Evolutionary conservation across 2,797 vertebrate species (phyloP).

Genomic region (Eospalax fontanierii): DNA sequence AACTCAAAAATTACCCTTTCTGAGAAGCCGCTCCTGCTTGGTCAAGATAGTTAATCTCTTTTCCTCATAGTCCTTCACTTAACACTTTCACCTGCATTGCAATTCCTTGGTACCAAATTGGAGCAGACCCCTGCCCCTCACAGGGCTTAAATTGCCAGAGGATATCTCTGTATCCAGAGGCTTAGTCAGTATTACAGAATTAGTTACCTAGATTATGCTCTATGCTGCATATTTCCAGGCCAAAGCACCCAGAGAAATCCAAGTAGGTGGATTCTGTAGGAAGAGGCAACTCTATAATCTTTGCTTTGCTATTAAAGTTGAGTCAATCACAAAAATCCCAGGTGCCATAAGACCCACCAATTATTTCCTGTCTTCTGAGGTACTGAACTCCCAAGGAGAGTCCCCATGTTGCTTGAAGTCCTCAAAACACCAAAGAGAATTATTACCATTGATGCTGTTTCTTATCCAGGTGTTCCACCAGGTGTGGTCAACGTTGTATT

Average conservation of each 20-base stretch:
- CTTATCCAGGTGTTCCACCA: slow-evolving; percentile 92
- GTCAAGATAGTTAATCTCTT: neutral
- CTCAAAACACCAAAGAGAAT: neutral
- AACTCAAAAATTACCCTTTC: neutral
- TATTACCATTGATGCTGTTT: slow-evolving; percentile 14
- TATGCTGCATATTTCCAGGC: neutral
- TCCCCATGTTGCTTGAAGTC: accelerated
- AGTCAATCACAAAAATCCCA: neutral
- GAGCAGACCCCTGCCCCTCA: neutral
- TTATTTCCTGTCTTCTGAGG: no score
- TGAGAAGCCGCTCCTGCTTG: neutral
- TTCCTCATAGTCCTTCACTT: accelerated
- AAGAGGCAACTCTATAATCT: neutral
- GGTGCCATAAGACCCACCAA: neutral
- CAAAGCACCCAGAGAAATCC: neutral
- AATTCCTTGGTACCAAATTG: neutral
- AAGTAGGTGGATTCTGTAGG: neutral
- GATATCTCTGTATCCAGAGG: neutral
- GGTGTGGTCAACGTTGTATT: slow-evolving; percentile 97
- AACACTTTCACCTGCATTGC: neutral
- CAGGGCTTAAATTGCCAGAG: neutral
- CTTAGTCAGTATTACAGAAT: neutral
- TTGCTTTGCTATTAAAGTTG: neutral
- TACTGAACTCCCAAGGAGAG: neutral
- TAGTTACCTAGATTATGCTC: neutral